Evolutionary conservation across 2,113 vertebrate species (phyloP).

Genomic region (Nerophis lumbriciformis): DNA sequence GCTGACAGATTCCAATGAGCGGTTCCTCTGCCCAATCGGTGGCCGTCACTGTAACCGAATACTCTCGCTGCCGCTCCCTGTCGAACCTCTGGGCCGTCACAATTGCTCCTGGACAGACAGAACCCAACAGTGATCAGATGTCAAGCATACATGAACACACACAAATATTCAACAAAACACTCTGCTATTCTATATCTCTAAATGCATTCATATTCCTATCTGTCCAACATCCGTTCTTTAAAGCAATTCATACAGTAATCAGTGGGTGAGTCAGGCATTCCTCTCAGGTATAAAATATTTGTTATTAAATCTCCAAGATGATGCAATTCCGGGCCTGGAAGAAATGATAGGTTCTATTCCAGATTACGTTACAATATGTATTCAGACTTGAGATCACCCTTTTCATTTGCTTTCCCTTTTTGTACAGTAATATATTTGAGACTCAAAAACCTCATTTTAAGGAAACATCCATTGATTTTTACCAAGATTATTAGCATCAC

Average conservation of each 20-base stretch:
- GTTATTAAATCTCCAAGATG: constrained; percentile 25
- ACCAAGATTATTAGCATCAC: neutral
- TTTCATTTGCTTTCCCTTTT: neutral
- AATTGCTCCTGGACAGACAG: constrained; percentile 71
- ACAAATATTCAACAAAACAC: constrained; percentile 17
- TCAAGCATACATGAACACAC: constrained; percentile 1
- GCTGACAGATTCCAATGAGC: constrained; percentile 85
- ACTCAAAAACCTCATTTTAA: constrained; percentile 1
- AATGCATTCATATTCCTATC: neutral
- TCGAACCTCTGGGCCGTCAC: constrained; percentile 80
- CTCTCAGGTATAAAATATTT: constrained; percentile 25
- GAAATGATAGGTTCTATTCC: constrained; percentile 24
- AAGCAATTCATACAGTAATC: neutral
- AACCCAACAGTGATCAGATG: constrained; percentile 26
- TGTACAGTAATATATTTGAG: neutral
- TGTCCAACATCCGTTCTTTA: neutral
- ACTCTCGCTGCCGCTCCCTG: constrained; percentile 84
- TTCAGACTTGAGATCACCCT: constrained; percentile 17
- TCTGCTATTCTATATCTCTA: neutral
- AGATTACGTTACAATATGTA: neutral
- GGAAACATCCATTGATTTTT: neutral
- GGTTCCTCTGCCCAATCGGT: constrained; percentile 85
- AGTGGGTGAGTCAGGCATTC: constrained; percentile 7
- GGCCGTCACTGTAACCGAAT: constrained; percentile 83
- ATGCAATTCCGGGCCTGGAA: constrained; percentile 11